phyloP scores from a whole-genome alignment of 2,113 vertebrate genomes.

The Oreocharis arfaki region DNA sequence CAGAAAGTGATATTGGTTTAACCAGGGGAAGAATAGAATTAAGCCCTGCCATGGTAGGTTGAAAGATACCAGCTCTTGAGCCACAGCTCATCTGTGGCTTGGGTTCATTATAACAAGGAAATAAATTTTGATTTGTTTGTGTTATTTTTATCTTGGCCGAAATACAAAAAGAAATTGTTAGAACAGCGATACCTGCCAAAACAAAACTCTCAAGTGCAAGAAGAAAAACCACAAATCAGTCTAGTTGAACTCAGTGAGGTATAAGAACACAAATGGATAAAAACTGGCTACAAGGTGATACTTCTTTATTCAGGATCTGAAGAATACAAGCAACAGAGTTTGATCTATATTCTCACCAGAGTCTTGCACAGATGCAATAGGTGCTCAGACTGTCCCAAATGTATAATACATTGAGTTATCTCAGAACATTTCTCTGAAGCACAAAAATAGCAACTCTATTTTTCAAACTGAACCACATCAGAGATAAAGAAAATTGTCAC shows the following conservation, averaged over 20 bases:
- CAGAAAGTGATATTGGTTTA: neutral
- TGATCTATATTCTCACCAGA: neutral
- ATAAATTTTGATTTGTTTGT: slow-evolving; percentile 4
- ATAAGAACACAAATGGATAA: neutral
- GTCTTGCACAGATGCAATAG: neutral
- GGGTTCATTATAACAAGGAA: neutral
- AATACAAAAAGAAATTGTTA: slow-evolving; percentile 24
- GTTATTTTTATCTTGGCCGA: neutral
- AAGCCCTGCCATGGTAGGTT: neutral
- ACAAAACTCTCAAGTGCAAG: neutral
- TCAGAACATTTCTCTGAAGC: neutral
- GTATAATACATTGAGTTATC: neutral
- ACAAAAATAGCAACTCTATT: neutral
- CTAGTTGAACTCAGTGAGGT: neutral
- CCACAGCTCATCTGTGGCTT: neutral
- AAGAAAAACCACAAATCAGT: slow-evolving; percentile 1
- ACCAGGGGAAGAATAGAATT: neutral
- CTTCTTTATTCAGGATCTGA: neutral
- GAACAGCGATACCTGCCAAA: neutral
- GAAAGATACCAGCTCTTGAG: neutral
- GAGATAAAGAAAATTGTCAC: neutral
- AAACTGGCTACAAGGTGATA: neutral
- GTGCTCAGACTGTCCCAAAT: neutral
- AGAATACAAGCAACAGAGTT: neutral
- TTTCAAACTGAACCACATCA: neutral